Conservation (phyloP, 2,113 vertebrate species). For the Pollimyrus isidori region DNA sequence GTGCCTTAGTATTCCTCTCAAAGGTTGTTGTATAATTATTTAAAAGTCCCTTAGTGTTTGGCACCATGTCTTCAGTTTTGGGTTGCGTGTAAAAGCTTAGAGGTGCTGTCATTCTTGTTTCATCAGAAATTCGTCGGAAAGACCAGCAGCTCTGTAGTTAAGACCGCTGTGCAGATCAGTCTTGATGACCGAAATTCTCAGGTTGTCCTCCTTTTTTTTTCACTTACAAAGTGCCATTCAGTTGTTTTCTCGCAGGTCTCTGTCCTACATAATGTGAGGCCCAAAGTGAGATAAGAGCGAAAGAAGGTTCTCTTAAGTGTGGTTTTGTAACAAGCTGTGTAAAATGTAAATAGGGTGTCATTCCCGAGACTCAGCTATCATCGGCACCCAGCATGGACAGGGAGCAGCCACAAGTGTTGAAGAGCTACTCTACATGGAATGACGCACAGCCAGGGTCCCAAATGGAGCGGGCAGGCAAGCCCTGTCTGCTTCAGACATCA, state of each 20-base stretch:
- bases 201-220: slow-evolving; percentile 50
- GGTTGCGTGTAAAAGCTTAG: neutral
- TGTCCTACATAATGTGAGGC: neutral
- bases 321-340: neutral
- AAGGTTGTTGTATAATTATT: neutral
- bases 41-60: neutral
- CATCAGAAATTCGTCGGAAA: slow-evolving; percentile 69
- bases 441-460: slow-evolving; percentile 19
- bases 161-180: slow-evolving; percentile 68
- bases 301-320: neutral
- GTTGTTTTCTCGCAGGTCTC: neutral
- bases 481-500: neutral
- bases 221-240: neutral
- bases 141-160: slow-evolving; percentile 63
- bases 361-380: slow-evolving; percentile 77
- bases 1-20: too few relatives aligned
- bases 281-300: neutral
- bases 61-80: neutral
- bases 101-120: slow-evolving; percentile 24
- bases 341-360: slow-evolving; percentile 54
- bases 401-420: slow-evolving; percentile 39
- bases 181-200: slow-evolving; percentile 75
- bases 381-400: slow-evolving; percentile 40
- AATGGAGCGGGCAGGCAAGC: neutral
- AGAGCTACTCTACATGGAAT: slow-evolving; percentile 26